Evolutionary conservation across 2,113 vertebrate species (phyloP), one percentile per base, ranked within the genome.

Genomic region (Heterotilapia buettikoferi): DNA sequence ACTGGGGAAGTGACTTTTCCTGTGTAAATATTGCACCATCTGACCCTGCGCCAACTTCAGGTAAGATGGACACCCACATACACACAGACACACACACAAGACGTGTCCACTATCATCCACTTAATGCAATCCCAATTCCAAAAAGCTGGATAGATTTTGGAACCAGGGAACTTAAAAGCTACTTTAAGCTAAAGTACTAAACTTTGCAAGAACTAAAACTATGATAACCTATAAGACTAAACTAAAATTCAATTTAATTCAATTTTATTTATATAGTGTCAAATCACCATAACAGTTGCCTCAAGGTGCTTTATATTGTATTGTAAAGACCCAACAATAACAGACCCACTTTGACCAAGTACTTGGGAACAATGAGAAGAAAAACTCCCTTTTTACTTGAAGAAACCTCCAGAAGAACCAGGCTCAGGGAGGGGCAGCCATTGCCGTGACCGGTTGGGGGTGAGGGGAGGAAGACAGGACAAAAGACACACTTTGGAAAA

Each of bases 1-100:
- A 97, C 10, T 99, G 98, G 97, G 98, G 98, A 54, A 97, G 97
- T 91, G 96, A 98, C 57, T 95, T 99, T 82, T 93, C 92, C 0
- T 99, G 98, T 84, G 80, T 66, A 16, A 92, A 90, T 86, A 53
- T 85, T 61, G 53, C 11, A 78, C 94, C 96, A 63, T 97, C 97
- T 36, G 82, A n/a, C 71, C 78, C 1, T 7, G 76, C 96, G 36
- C 98, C 98, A 82, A 96, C 87, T 4, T 98, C 98, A 94, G 98
- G 98, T 99, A 59, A 97, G 29, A 61, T 33, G 57, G 57, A 61
- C 16, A 61, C 8, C 16, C 29, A 19, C 57, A 61, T 96, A 86
- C 36, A 82, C n/a, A 84, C 24, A n/a, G 2, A 33, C 29, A 63
- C 59, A 33, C 56, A 29, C 59, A 63, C 57, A 61, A 11, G 1